Percentiles rank a stretch among this genome's conserved stretches.
Evolutionary conservation across 2,797 vertebrate species (phyloP).

Genomic region (Peromyscus eremicus): DNA sequence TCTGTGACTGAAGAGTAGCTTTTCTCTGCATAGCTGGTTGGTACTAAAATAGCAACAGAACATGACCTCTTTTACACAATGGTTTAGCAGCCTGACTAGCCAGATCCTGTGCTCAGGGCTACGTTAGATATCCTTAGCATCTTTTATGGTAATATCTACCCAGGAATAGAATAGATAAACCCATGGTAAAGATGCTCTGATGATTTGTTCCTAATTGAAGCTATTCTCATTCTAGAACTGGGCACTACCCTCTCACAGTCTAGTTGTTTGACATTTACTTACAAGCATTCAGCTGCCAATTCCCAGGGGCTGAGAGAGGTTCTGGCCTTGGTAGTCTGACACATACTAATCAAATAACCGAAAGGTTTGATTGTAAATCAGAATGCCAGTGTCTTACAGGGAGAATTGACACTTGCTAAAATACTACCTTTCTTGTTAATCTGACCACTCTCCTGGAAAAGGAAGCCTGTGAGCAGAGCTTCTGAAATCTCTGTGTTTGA

Average conservation of each 20-base stretch:
- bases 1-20: slow-evolving; percentile 17
- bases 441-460: neutral
- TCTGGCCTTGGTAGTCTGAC: slow-evolving; percentile 34
- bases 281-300: slow-evolving; percentile 2
- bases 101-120: neutral
- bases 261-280: slow-evolving; percentile 60
- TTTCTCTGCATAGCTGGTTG: slow-evolving; percentile 48
- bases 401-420: slow-evolving; percentile 28
- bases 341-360: slow-evolving; percentile 57
- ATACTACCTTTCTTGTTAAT: slow-evolving; percentile 17
- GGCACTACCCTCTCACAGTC: neutral
- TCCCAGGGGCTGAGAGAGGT: slow-evolving; percentile 5
- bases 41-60: slow-evolving; percentile 66
- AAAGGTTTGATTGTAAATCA: slow-evolving; percentile 64
- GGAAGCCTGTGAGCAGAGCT: neutral
- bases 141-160: neutral
- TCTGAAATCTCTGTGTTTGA: neutral
- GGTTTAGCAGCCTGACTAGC: slow-evolving; percentile 4
- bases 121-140: neutral
- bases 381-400: slow-evolving; percentile 35
- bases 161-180: slow-evolving; percentile 31
- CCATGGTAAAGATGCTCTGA: slow-evolving; percentile 9
- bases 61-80: slow-evolving; percentile 4
- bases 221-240: neutral
- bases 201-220: slow-evolving; percentile 30